Conservation (phyloP, 2,888 invertebrate species). For the Caenorhabditis wallacei region DNA sequence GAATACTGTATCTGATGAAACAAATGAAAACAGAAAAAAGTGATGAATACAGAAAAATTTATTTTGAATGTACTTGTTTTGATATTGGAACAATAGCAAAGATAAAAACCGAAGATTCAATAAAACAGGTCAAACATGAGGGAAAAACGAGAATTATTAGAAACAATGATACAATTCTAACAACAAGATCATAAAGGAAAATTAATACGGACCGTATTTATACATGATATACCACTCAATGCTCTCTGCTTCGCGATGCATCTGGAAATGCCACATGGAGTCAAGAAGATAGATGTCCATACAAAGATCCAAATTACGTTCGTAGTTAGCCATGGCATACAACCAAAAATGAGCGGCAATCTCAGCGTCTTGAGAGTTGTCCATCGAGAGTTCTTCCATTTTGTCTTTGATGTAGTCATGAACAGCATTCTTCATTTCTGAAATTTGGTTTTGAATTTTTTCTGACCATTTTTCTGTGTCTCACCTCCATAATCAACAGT, state of each 20-base stretch:
- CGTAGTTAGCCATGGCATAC: not conserved
- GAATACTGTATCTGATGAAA: too few relatives aligned
- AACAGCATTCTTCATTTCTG: not conserved
- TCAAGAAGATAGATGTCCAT: slow-evolving; percentile 25
- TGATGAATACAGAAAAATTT: too few relatives aligned
- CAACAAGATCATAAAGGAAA: too few relatives aligned
- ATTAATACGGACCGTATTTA: slow-evolving; percentile 10
- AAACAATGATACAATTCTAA: too few relatives aligned
- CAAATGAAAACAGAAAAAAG: too few relatives aligned
- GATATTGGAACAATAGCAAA: too few relatives aligned
- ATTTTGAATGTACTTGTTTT: too few relatives aligned
- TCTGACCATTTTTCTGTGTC: too few relatives aligned
- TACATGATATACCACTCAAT: slow-evolving; percentile 14
- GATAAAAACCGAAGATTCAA: too few relatives aligned
- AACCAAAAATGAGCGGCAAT: not conserved
- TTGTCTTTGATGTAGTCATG: not conserved
- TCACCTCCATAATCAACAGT: slow-evolving; percentile 2
- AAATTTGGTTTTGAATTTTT: not conserved
- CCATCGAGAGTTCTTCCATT: not conserved
- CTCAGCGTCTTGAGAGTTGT: not conserved
- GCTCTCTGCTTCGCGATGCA: not conserved
- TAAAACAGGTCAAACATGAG: too few relatives aligned
- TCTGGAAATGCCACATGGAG: slow-evolving; percentile 7
- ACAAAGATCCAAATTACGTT: not conserved
- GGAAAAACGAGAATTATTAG: too few relatives aligned